Conservation (phyloP, 2,113 vertebrate genomes). For the Oostethus manadensis region DNA sequence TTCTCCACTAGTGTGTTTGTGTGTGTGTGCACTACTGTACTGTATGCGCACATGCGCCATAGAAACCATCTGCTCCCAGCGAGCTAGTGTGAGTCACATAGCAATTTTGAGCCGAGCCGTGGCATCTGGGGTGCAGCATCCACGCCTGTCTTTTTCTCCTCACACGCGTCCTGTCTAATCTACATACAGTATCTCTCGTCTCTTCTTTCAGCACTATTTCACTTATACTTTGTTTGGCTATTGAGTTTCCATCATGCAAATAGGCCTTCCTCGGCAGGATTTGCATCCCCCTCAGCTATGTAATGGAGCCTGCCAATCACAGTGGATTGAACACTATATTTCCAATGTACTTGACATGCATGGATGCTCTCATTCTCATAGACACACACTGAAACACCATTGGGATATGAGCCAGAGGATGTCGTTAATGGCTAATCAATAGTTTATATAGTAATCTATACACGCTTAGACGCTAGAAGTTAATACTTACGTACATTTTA, state of each 20-base stretch:
- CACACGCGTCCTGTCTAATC: slow-evolving; percentile 16
- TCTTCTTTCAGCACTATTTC: slow-evolving; percentile 17
- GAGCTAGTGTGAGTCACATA: slow-evolving; percentile 62
- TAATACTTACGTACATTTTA: slow-evolving; percentile 12
- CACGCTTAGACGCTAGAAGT: slow-evolving; percentile 1
- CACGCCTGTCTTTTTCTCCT: slow-evolving; percentile 22
- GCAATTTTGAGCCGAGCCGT: slow-evolving; percentile 53
- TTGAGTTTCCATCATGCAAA: slow-evolving; percentile 40
- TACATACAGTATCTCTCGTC: slow-evolving; percentile 30
- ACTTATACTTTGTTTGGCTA: slow-evolving; percentile 43
- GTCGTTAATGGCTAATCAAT: slow-evolving; percentile 50
- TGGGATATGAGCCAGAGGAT: slow-evolving; percentile 20
- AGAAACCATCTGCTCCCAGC: slow-evolving; percentile 67
- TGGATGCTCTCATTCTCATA: neutral
- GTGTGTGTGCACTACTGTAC: slow-evolving; percentile 8
- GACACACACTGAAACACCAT: slow-evolving; percentile 13
- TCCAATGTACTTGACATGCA: slow-evolving; percentile 10
- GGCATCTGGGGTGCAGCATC: slow-evolving; percentile 57
- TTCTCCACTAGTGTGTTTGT: slow-evolving; percentile 27
- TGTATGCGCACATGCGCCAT: slow-evolving; percentile 34
- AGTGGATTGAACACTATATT: slow-evolving; percentile 25
- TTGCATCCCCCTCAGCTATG: slow-evolving; percentile 9
- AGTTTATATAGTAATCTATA: slow-evolving; percentile 12
- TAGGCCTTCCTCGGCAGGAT: slow-evolving; percentile 15
- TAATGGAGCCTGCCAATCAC: slow-evolving; percentile 43